Conservation (phyloP, 2,888 invertebrate species). For the Amphipoea lucens region DNA sequence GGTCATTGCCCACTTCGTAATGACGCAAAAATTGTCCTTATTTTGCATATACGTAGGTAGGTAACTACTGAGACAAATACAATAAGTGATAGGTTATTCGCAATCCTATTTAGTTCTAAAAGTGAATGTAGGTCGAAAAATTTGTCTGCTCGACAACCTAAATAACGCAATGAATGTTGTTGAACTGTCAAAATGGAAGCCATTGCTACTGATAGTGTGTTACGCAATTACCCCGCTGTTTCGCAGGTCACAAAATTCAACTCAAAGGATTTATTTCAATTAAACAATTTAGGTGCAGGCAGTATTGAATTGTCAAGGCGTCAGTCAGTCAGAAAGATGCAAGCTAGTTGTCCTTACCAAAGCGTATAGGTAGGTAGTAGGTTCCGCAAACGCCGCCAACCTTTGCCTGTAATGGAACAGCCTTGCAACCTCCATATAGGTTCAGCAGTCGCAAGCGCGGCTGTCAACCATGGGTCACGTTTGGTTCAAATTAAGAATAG, state of each 20-base stretch:
- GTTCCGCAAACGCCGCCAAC: background rate
- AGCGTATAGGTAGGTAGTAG: background rate
- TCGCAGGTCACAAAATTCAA: background rate
- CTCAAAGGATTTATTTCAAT: too few relatives aligned
- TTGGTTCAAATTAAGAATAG: conserved; percentile 22
- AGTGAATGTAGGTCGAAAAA: background rate
- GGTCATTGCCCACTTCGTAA: conserved; percentile 52
- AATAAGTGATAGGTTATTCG: conserved; percentile 1
- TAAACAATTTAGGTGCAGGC: background rate
- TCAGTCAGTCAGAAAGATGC: background rate
- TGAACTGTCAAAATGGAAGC: background rate
- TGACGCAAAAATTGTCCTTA: conserved; percentile 61
- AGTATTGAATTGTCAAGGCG: background rate
- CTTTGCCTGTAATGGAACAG: conserved; percentile 16
- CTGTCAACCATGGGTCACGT: conserved; percentile 6
- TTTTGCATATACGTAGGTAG: conserved; percentile 32
- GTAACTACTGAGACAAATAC: background rate
- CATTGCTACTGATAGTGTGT: background rate
- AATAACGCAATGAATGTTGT: background rate
- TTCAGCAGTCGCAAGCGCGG: conserved; percentile 2
- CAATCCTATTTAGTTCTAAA: conserved; percentile 12
- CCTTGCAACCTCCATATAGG: conserved; percentile 30
- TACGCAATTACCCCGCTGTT: background rate
- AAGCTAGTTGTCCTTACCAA: background rate
- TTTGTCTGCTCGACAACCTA: background rate